Conservation (phyloP, 1,140 invertebrate genomes). For the Hydropsyche tenuis region DNA sequence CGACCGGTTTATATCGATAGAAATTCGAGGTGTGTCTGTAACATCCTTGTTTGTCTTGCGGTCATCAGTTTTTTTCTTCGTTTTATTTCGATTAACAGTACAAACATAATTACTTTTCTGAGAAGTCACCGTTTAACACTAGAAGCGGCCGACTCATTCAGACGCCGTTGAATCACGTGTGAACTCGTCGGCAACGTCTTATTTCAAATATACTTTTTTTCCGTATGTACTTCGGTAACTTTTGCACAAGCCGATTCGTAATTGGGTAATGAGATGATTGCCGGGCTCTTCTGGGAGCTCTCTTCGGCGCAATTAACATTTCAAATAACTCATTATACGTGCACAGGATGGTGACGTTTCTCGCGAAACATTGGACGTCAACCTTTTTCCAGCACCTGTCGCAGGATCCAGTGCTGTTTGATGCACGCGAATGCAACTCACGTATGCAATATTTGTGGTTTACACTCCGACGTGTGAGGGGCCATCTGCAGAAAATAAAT, state of each 20-base stretch:
- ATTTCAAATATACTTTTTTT: background rate
- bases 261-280: slow-evolving; percentile 37
- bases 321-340: slow-evolving; percentile 43
- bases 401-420: too few relatives aligned
- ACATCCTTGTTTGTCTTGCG: slow-evolving; percentile 1
- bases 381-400: too few relatives aligned
- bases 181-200: background rate
- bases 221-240: background rate
- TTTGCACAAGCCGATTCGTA: slow-evolving; percentile 4
- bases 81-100: slow-evolving; percentile 14
- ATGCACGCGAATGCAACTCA: too few relatives aligned
- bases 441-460: too few relatives aligned
- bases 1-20: background rate
- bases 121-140: background rate
- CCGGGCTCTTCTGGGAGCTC: background rate
- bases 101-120: slow-evolving; percentile 13
- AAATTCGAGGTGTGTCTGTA: background rate
- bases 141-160: slow-evolving; percentile 13
- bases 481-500: too few relatives aligned
- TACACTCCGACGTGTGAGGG: too few relatives aligned
- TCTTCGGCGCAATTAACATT: slow-evolving; percentile 33
- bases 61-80: background rate
- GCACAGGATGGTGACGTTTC: too few relatives aligned
- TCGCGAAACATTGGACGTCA: too few relatives aligned
- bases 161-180: slow-evolving; percentile 1